Evolutionary conservation across 1,140 invertebrate genomes (phyloP), one percentile per base, ranked within the genome.

Genomic region (Trachymyrmex septentrionalis): DNA sequence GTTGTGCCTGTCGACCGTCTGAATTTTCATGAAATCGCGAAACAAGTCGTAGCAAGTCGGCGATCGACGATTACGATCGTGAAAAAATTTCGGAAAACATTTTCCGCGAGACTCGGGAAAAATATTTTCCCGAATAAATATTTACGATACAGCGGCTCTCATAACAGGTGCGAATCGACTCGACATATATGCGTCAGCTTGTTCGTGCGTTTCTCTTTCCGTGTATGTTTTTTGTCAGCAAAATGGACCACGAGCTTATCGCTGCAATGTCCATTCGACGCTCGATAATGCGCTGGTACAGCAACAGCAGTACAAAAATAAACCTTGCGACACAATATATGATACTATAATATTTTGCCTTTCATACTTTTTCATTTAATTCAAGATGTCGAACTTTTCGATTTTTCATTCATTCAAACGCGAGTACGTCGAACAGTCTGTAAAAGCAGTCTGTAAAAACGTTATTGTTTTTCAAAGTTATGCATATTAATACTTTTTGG

Each of bases 81-180:
- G 44, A 24, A 44, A 73, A 48, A 59, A n/a, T 71, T 59, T 44
- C 4, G 50, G 7, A 44, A 63, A 84, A 84, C 14, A 48, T 50
- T 61, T 73, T 71, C 76, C 50, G 16, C 48, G 24, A 2, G 24
- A 55, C 57, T 50, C 38, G 38, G 21, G 14, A 76, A 76, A 85
- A 85, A 85, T 80, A 85, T 80, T 55, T 66, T 19, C 38, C 14
- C 61, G 69, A 55, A 78, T 85, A 80, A 66, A 85, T 85, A 85
- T 85, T 76, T 85, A 55, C 72, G 48, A 80, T 85, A 64, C 30
- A 66, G 50, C 44, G 34, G 30, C 73, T 59, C 59, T 85, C 50
- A 66, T 85, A 64, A 80, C 84, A 38, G 80, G 50, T 66, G 84
- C 75, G 48, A 75, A 73, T 77, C 76, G 44, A 78, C 63, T 86